Percentiles rank a stretch among this genome's conserved stretches.
Conservation (phyloP, 1,140 invertebrate genomes). For the Adelges cooleyi region DNA sequence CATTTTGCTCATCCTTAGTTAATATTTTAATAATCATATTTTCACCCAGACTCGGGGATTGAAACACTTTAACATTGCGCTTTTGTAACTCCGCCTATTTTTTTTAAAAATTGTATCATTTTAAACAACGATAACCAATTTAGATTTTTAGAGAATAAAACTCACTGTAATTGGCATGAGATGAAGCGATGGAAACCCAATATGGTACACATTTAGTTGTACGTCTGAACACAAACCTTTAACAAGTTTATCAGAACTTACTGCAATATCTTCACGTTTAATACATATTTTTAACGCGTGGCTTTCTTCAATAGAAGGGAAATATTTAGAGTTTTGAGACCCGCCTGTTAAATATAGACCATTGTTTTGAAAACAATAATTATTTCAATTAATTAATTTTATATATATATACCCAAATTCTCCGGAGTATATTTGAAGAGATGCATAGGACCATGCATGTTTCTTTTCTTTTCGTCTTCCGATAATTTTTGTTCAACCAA, state of each 20-base stretch:
- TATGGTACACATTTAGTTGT: conserved; percentile 58
- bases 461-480: conserved; percentile 59
- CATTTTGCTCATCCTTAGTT: conserved; percentile 34
- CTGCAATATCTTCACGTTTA: conserved; percentile 46
- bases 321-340: conserved; percentile 49
- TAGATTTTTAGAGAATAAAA: conserved; percentile 27
- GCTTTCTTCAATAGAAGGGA: conserved; percentile 49
- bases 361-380: background rate
- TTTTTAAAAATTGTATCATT: conserved; percentile 31
- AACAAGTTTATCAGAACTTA: conserved; percentile 49
- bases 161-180: conserved; percentile 65
- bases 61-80: conserved; percentile 74
- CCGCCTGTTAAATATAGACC: conserved; percentile 26
- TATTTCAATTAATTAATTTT: background rate
- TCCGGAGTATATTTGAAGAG: conserved; percentile 57
- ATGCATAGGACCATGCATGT: conserved; percentile 74
- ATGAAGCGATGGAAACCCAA: conserved; percentile 82
- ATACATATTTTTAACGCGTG: conserved; percentile 36
- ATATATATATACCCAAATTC: conserved; percentile 42
- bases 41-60: conserved; percentile 61
- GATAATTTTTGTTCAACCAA: conserved; percentile 54
- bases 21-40: conserved; percentile 67
- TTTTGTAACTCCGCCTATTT: conserved; percentile 52
- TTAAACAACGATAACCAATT: too few species aligned
- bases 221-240: conserved; percentile 64